These are phyloP conservation scores for Naso thynnoides DNA, from an alignment of 2,797 vertebrate genomes.

Conservation along the genomic window DNA sequence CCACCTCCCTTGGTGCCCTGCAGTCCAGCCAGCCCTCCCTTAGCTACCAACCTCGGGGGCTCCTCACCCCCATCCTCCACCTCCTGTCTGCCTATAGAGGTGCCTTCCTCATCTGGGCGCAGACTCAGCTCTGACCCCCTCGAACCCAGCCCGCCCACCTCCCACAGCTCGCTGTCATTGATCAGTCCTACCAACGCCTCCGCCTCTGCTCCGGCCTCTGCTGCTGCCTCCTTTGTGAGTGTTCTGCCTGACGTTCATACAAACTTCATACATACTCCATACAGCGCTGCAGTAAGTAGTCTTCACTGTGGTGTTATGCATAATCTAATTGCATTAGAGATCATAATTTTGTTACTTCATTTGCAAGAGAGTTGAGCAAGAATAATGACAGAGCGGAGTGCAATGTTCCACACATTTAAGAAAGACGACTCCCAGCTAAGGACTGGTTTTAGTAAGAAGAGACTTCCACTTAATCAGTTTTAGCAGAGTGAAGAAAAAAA, in stretches of 20 bases:
- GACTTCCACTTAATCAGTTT: too few relatives aligned
- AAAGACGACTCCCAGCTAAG: too few relatives aligned
- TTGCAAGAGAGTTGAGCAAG: not conserved
- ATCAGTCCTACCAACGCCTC: conserved; percentile 54
- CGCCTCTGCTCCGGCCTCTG: conserved; percentile 48
- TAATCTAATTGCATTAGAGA: not conserved
- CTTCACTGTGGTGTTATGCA: not conserved
- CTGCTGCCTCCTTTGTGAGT: conserved; percentile 77
- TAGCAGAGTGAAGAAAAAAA: too few relatives aligned
- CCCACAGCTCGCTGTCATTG: conserved; percentile 65
- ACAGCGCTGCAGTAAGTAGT: not conserved
- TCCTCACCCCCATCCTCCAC: conserved; percentile 71
- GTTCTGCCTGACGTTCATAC: not conserved
- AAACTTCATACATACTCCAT: not conserved
- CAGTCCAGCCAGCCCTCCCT: conserved; percentile 55
- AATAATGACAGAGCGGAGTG: not conserved
- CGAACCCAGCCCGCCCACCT: conserved; percentile 81
- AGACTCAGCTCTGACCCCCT: conserved; percentile 68
- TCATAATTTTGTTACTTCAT: not conserved
- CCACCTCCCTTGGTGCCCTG: conserved; percentile 71
- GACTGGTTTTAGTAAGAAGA: too few relatives aligned
- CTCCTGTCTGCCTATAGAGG: conserved; percentile 78
- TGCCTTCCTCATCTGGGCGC: conserved; percentile 74
- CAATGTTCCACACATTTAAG: not conserved
- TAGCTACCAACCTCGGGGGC: conserved; percentile 67